Percentiles rank a stretch among this genome's conserved stretches.
These are phyloP conservation scores for Apodemia hepburni DNA, from an alignment of 2,888 invertebrate species.

Conservation along the genomic window DNA sequence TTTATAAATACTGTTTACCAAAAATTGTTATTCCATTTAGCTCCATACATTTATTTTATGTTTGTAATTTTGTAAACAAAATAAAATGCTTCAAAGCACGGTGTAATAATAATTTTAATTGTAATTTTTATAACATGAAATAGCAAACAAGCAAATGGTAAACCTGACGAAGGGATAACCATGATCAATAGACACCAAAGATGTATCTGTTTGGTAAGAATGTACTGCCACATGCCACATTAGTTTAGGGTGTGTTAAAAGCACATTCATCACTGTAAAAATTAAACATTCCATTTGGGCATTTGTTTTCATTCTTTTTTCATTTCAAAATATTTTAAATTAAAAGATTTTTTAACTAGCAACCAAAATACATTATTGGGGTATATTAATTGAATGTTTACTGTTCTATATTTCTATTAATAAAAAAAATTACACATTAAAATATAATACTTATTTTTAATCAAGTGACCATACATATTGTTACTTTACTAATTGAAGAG, in stretches of 20 bases:
- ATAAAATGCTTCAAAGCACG: neutral
- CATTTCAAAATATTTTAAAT: too few relatives aligned
- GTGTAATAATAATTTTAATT: neutral
- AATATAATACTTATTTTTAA: constrained; percentile 1
- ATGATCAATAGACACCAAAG: neutral
- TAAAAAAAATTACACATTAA: constrained; percentile 5
- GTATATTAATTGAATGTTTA: constrained; percentile 4
- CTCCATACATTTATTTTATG: neutral
- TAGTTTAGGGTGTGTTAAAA: too few relatives aligned
- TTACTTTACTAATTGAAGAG: neutral
- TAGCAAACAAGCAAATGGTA: neutral
- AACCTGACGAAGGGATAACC: neutral
- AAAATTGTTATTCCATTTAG: neutral
- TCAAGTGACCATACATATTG: too few relatives aligned
- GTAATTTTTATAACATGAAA: neutral
- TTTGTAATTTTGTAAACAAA: neutral
- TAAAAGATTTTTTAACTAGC: neutral
- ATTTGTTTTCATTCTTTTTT: too few relatives aligned
- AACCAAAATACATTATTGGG: neutral
- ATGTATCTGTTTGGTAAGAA: neutral
- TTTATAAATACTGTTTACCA: constrained; percentile 3
- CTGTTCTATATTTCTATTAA: neutral
- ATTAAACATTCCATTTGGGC: neutral
- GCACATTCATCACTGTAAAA: neutral
- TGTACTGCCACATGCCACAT: neutral